These are phyloP conservation scores for Colossoma macropomum DNA, from an alignment of 2,113 vertebrate species.

Conservation along the genomic window DNA sequence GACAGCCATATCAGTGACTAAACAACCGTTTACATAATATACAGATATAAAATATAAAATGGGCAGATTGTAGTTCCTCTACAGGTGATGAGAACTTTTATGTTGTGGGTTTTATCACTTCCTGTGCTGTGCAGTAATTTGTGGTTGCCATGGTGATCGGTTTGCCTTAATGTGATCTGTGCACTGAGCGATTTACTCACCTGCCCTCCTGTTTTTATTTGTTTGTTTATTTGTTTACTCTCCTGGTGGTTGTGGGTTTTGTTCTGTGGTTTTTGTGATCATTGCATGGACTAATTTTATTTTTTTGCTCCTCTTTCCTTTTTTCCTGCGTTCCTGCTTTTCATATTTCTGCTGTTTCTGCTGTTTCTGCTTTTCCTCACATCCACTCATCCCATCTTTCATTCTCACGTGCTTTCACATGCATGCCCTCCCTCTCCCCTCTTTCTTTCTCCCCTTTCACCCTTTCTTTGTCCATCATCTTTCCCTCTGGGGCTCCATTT, in stretches of 20 bases:
- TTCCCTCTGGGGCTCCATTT: no score
- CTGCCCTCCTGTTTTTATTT: neutral
- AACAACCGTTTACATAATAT: no score
- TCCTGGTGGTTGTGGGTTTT: conserved; percentile 49
- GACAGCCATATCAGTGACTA: no score
- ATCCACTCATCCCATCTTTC: neutral
- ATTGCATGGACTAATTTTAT: conserved; percentile 86
- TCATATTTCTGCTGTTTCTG: conserved; percentile 21
- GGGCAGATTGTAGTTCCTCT: neutral
- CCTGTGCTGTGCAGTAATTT: conserved; percentile 59
- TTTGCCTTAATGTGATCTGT: conserved; percentile 62
- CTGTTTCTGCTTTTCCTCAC: conserved; percentile 6
- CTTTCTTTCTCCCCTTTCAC: no score
- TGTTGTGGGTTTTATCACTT: conserved; percentile 48
- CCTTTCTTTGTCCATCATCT: no score
- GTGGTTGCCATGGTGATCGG: conserved; percentile 67
- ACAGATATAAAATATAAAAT: no score
- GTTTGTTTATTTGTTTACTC: neutral
- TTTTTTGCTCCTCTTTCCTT: conserved; percentile 60
- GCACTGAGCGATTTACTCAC: conserved; percentile 51
- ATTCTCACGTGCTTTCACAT: neutral
- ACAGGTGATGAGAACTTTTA: conserved; percentile 9
- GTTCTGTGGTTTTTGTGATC: conserved; percentile 74
- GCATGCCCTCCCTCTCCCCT: no score
- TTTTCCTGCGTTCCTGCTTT: conserved; percentile 23